A percentile compares a stretch with the other conserved stretches of the same genome.
phyloP scores from a whole-genome alignment of 2,797 vertebrate species.

The Petrocephalus schoutedeni region DNA sequence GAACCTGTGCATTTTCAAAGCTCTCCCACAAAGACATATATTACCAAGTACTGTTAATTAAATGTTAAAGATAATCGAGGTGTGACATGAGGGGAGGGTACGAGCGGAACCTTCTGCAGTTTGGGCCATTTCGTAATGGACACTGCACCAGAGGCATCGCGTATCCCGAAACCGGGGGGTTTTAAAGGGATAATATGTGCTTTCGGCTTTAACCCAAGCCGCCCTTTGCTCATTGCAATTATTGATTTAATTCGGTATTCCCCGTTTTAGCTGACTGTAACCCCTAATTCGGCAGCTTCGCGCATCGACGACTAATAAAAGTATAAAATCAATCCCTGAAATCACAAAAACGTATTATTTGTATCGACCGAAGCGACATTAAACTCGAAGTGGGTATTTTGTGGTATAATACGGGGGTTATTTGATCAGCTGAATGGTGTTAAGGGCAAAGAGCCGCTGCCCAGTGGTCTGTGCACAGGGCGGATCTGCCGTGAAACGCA shows the following conservation, averaged over 20 bases:
- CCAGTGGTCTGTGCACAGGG: neutral
- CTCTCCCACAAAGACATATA: neutral
- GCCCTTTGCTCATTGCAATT: neutral
- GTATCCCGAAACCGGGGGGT: neutral
- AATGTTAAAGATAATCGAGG: neutral
- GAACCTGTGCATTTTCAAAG: neutral
- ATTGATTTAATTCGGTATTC: slow-evolving; percentile 4
- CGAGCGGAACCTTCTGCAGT: neutral
- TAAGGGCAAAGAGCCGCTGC: slow-evolving; percentile 1
- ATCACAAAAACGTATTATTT: slow-evolving; percentile 4
- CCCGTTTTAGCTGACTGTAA: neutral
- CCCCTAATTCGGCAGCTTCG: neutral
- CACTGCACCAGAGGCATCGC: slow-evolving; percentile 5
- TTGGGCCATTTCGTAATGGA: neutral
- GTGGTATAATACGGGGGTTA: neutral
- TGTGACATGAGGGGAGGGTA: neutral
- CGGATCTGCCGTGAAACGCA: neutral
- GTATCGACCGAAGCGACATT: neutral
- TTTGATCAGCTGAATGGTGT: neutral
- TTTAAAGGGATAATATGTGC: neutral
- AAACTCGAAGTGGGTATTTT: neutral
- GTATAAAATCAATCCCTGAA: slow-evolving; percentile 1
- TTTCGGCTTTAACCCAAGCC: neutral
- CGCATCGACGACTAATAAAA: neutral
- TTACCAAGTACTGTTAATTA: neutral